Percentiles rank a stretch among this genome's conserved stretches.
phyloP scores from a whole-genome alignment of 2,888 invertebrate genomes.

The Xestia c-nigrum region DNA sequence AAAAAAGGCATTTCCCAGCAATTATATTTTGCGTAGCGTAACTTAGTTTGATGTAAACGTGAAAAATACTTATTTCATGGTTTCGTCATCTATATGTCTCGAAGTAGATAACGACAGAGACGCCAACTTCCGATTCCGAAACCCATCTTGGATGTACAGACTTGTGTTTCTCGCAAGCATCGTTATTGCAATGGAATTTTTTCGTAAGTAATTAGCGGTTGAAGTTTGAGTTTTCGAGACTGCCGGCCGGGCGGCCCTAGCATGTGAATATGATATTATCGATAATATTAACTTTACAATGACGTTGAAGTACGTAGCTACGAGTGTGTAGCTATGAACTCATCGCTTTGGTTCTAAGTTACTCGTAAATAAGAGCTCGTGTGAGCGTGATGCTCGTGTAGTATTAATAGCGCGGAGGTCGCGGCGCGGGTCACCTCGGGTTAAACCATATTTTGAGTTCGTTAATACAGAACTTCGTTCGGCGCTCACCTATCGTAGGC shows the following conservation, averaged over 20 bases:
- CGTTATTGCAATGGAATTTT: too few relatives aligned
- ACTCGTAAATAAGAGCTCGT: neutral
- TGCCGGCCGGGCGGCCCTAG: too few relatives aligned
- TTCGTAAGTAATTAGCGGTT: too few relatives aligned
- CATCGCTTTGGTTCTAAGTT: too few relatives aligned
- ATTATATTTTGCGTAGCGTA: neutral
- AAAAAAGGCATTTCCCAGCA: neutral
- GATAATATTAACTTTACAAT: neutral
- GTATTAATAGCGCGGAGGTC: slow-evolving; percentile 17
- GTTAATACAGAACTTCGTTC: neutral
- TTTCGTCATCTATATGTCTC: too few relatives aligned
- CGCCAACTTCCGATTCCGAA: too few relatives aligned
- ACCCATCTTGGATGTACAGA: too few relatives aligned
- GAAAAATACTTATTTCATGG: too few relatives aligned
- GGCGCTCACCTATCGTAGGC: neutral
- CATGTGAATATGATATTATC: neutral
- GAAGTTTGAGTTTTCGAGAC: too few relatives aligned
- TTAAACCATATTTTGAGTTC: neutral
- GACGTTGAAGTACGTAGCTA: neutral
- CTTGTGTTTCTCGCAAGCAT: too few relatives aligned
- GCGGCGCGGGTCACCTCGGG: neutral
- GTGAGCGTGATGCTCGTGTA: neutral
- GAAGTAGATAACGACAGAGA: too few relatives aligned
- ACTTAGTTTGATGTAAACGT: too few relatives aligned
- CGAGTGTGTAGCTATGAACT: neutral